Percentiles rank a stretch among this genome's conserved stretches.
These are phyloP conservation scores for Bimastos eiseni DNA, from an alignment of 2,888 invertebrate species.

Conservation along the genomic window DNA sequence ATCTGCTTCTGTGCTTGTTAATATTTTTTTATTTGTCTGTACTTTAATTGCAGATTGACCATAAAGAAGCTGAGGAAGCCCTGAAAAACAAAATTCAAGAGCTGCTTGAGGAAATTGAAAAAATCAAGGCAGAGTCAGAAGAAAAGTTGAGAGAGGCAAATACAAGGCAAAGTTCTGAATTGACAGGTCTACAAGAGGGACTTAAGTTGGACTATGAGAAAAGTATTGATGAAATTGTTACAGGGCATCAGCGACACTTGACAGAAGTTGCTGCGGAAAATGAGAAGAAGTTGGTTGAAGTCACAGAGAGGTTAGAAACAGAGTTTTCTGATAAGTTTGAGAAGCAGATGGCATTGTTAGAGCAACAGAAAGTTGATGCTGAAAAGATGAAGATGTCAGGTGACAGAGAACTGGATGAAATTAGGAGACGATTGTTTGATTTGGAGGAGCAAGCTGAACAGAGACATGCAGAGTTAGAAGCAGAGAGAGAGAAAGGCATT, in stretches of 20 bases:
- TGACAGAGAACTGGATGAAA: neutral
- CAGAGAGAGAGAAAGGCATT: neutral
- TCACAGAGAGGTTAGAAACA: neutral
- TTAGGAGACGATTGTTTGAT: neutral
- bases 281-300: neutral
- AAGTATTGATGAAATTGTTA: slow-evolving; percentile 7
- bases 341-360: slow-evolving; percentile 14
- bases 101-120: neutral
- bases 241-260: neutral
- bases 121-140: neutral
- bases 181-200: neutral
- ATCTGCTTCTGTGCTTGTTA: neutral
- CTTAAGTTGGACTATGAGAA: neutral
- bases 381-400: neutral
- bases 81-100: neutral
- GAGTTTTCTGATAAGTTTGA: neutral
- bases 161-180: neutral
- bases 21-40: neutral
- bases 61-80: neutral
- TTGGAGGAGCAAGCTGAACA: neutral
- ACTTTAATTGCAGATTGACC: neutral
- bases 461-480: neutral
- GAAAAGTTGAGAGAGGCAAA: neutral
- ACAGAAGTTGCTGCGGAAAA: neutral
- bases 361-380: neutral